These are phyloP conservation scores for Calliphora vomitoria DNA, from an alignment of 2,888 invertebrate species.

Conservation along the genomic window DNA sequence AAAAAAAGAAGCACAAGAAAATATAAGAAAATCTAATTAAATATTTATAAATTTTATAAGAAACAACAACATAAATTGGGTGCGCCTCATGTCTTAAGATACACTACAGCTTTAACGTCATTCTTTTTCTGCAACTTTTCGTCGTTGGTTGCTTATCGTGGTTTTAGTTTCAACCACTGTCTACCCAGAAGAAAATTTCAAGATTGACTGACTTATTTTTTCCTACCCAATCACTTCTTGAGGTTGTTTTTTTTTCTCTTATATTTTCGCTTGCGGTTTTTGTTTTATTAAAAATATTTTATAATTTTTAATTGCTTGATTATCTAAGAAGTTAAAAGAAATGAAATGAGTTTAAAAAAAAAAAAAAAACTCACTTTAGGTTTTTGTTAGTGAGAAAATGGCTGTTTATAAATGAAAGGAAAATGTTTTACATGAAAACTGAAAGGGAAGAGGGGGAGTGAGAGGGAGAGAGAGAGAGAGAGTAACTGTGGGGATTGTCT, in stretches of 20 bases:
- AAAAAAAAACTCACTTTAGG: constrained; percentile 9
- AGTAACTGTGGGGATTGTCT: not conserved
- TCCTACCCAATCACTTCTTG: constrained; percentile 20
- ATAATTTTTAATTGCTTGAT: constrained; percentile 72
- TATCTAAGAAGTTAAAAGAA: constrained; percentile 63
- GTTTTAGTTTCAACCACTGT: constrained; percentile 35
- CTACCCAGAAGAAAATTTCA: constrained; percentile 44
- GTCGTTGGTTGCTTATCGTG: constrained; percentile 51
- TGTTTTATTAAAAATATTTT: constrained; percentile 63
- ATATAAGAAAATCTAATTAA: constrained; percentile 67
- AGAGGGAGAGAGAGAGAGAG: too few relatives aligned
- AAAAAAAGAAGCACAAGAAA: constrained; percentile 14
- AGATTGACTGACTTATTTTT: constrained; percentile 56
- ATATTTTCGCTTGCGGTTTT: constrained; percentile 29
- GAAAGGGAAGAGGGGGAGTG: not conserved
- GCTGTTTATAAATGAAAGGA: constrained; percentile 38
- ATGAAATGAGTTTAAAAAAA: constrained; percentile 19
- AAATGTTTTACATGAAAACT: constrained; percentile 22
- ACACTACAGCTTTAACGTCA: not conserved
- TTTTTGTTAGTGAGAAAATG: constrained; percentile 51
- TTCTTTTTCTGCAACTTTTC: constrained; percentile 29
- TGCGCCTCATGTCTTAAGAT: constrained; percentile 50
- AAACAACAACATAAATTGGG: constrained; percentile 66
- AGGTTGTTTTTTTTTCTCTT: constrained; percentile 8
- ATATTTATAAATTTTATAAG: constrained; percentile 67